Base-by-base conservation (phyloP, 2,888 invertebrate species). In the Diogma glabrata region DNA sequence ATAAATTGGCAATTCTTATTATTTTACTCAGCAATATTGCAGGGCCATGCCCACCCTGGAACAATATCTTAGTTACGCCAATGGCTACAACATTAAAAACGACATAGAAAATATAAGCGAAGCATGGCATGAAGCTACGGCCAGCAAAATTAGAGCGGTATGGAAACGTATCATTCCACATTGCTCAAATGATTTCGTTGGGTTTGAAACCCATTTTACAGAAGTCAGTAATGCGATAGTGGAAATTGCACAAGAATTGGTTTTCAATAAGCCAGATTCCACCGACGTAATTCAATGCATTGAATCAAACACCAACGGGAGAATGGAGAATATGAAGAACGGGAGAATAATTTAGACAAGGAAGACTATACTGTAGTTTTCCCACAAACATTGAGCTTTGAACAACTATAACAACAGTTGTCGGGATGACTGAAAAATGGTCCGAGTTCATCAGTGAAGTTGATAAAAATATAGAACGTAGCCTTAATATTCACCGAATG, bases 361-460 rank as follows among this genome's bases (percentile, higher is more conserved):
- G n/a, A n/a, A n/a, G 36, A 36, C 16, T 36, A 17, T 36, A 17
- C 10, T 36, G 3, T 17, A 36, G 36, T 36, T 36, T n/a, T n/a
- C n/a, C 36, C 33, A 36, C 12, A 14, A 36, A 36, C 16, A 36
- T 14, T 14, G 14, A 36, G 16, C 36, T 36, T 36, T 4, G 36
- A 36, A 36, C 36, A 36, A 5, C n/a, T n/a, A n/a, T 14, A 36
- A 9, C 16, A 36, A 36, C 36, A 36, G 17, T 36, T 8, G 36
- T 36, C 36, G 36, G 14, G 36, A 36, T 36, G 36, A 36, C 16
- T 36, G 10, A 36, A 36, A 14, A 36, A 14, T 36, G 14, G 36
- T 36, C 36, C 36, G 36, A 36, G 36, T 14, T 36, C 16, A 36
- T 36, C 36, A 36, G 36, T 36, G 36, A 36, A 36, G 36, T 36